A percentile compares a stretch with the other conserved stretches of the same genome.
These are phyloP conservation scores for Podarcis muralis DNA, from an alignment of 2,113 vertebrate genomes.

Conservation along the genomic window DNA sequence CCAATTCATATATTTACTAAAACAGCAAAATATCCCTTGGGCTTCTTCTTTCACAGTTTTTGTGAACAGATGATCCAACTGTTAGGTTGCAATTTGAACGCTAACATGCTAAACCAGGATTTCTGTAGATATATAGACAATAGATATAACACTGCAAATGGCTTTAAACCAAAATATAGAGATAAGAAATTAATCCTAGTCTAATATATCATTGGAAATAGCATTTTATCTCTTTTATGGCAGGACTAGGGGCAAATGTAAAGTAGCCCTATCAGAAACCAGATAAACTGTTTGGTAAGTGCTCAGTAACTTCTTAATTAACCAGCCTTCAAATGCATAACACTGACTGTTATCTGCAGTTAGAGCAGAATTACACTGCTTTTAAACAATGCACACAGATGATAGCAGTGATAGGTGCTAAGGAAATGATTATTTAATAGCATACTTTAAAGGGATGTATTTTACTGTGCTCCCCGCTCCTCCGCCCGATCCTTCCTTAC, in stretches of 20 bases:
- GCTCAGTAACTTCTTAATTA: slow-evolving; percentile 57
- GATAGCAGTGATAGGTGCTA: background rate
- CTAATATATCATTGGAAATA: slow-evolving; percentile 43
- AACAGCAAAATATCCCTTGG: background rate
- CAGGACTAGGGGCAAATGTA: slow-evolving; percentile 47
- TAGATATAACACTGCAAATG: slow-evolving; percentile 40
- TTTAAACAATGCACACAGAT: slow-evolving; percentile 18
- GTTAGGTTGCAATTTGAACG: background rate
- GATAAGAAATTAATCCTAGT: slow-evolving; percentile 42
- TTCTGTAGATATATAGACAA: slow-evolving; percentile 1
- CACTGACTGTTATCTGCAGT: slow-evolving; percentile 56
- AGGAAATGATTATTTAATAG: background rate
- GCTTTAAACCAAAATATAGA: slow-evolving; percentile 17
- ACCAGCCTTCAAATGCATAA: slow-evolving; percentile 48
- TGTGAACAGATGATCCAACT: background rate
- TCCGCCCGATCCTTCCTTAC: background rate
- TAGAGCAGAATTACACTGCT: slow-evolving; percentile 29
- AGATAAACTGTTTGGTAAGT: slow-evolving; percentile 51
- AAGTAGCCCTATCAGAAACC: slow-evolving; percentile 34
- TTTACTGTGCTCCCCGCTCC: background rate
- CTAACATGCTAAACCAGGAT: background rate
- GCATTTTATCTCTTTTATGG: slow-evolving; percentile 30
- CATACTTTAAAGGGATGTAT: background rate
- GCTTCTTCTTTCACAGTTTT: background rate
- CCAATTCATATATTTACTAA: background rate